Evolutionary conservation across 2,113 vertebrate genomes (phyloP), one percentile per base, ranked within the genome.

Genomic region (Mastomys coucha): DNA sequence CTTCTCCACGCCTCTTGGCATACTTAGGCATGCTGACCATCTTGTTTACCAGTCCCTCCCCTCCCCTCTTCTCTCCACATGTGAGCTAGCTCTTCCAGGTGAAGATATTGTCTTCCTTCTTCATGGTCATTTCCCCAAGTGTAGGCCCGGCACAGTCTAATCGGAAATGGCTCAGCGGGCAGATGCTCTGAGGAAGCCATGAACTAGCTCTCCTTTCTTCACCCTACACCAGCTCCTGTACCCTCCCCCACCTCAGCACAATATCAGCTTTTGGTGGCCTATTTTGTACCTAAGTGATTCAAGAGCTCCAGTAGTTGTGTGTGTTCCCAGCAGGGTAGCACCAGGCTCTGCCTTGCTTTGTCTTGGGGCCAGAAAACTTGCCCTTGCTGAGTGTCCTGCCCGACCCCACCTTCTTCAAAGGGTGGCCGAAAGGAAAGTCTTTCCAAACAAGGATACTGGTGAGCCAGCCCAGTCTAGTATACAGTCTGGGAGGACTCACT

Each of bases 401-500:
- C 7, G n/a, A 28, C 31, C 17, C 51, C 28, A 8, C 28, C 65
- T 26, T 69, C 53, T 7, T 19, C 78, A 2, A 33, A 17, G 28
- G 19, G 45, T 39, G 69, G 45, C 53, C 36, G 60, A 42, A 72
- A 58, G 39, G 5, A 28, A 19, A 1, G 28, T 12, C 24, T 69
- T 4, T 49, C 5, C 0, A 84, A 78, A 20, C 2, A 12, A 49
- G 26, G 77, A 75, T 63, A 3, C 11, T 2, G 0, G 51, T 16
- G 45, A 91, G 77, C 53, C 6, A 24, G 36, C 78, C 14, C 0
- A 8, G 58, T 1, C 56, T 33, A 39, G 0, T 33, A 5, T 11
- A 17, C 12, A 51, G 36, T 13, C 63, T 3, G 4, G 14, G 45
- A 26, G 39, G 65, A 0, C n/a, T 17, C 3, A 0, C 75, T 6